phyloP scores from a whole-genome alignment of 92 coral and sea anemone species.

The Umimayanthus kanabou region DNA sequence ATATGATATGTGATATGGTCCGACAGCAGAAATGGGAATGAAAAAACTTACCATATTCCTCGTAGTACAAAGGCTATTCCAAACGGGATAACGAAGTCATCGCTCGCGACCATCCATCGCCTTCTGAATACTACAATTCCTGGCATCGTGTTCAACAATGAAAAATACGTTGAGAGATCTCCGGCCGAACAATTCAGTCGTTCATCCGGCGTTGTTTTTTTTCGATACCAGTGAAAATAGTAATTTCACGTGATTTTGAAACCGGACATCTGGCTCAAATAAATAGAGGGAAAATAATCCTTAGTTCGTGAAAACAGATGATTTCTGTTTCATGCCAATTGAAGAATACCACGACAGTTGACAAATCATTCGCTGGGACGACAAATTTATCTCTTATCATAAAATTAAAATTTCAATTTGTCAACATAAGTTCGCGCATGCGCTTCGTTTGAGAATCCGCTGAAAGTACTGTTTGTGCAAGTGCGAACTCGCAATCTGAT shows the following conservation, averaged over 20 bases:
- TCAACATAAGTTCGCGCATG: conserved; percentile 16
- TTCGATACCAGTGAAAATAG: not conserved
- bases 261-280: conserved; percentile 17
- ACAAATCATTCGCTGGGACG: not conserved
- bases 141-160: conserved; percentile 68
- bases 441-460: conserved; percentile 2
- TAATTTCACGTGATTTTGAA: conserved; percentile 27
- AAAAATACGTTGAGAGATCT: not conserved
- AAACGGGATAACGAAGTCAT: conserved; percentile 97
- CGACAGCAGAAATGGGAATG: not conserved
- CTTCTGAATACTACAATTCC: conserved; percentile 96
- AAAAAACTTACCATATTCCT: conserved; percentile 84
- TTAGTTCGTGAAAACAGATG: not conserved
- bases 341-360: not conserved
- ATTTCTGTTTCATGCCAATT: not conserved
- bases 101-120: conserved; percentile 99
- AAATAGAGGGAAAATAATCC: not conserved
- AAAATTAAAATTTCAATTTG: not conserved
- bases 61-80: conserved; percentile 86
- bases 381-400: not conserved
- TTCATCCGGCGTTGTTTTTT: not conserved
- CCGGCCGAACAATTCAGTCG: not conserved
- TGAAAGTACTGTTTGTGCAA: not conserved
- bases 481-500: conserved; percentile 36
- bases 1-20: too few relatives aligned